phyloP scores from a whole-genome alignment of 2,113 vertebrate species.

The Hypomesus transpacificus region DNA sequence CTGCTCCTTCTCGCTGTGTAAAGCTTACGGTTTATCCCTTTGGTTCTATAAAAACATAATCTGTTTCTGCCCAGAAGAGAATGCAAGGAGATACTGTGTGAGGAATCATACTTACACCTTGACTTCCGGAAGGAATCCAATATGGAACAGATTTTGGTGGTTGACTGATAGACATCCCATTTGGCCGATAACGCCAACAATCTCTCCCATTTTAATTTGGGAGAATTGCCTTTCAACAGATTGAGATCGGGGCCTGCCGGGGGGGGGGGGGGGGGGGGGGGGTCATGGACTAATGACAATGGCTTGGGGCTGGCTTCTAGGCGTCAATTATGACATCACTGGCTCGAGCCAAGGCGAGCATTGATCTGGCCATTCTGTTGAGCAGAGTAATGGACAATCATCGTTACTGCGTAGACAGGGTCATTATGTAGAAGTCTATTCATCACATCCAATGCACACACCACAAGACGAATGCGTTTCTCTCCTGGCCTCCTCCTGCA shows the following conservation, averaged over 20 bases:
- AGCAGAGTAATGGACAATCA: slow-evolving; percentile 27
- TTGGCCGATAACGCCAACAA: slow-evolving; percentile 11
- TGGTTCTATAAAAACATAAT: slow-evolving; percentile 40
- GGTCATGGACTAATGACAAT: slow-evolving; percentile 2
- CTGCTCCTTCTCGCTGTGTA: slow-evolving; percentile 35
- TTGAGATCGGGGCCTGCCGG: not conserved
- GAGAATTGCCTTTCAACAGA: slow-evolving; percentile 23
- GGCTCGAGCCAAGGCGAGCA: slow-evolving; percentile 15
- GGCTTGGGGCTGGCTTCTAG: not conserved
- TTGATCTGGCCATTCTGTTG: slow-evolving; percentile 25
- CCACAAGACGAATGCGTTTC: not conserved
- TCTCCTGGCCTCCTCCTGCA: not conserved
- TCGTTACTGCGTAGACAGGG: slow-evolving; percentile 17
- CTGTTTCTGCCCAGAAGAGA: slow-evolving; percentile 31
- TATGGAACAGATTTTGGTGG: slow-evolving; percentile 28
- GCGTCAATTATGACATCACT: slow-evolving; percentile 26
- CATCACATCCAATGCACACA: slow-evolving; percentile 8
- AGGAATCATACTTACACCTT: slow-evolving; percentile 47
- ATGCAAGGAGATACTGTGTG: slow-evolving; percentile 25
- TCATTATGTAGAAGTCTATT: slow-evolving; percentile 14
- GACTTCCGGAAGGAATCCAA: slow-evolving; percentile 32
- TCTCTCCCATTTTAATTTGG: slow-evolving; percentile 31
- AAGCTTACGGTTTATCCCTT: slow-evolving; percentile 37
- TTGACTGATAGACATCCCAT: slow-evolving; percentile 32
- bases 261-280: not conserved